Conservation (phyloP, 2,797 vertebrate genomes). For the Rachycentron canadum region DNA sequence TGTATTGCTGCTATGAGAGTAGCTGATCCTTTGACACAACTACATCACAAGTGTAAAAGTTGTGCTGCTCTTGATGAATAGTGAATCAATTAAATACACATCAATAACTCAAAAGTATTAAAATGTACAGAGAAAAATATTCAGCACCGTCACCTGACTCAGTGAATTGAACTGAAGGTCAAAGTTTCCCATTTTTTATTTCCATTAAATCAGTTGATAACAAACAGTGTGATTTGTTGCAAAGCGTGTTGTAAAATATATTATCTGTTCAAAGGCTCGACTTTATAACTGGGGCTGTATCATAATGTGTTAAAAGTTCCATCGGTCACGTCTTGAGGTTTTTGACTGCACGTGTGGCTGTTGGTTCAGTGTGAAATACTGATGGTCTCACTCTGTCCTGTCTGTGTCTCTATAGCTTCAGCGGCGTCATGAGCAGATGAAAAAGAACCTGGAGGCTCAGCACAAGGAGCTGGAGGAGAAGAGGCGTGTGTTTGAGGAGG, state of each 20-base stretch:
- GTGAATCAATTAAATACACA: too few species aligned
- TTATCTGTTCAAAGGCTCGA: not conserved
- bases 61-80: not conserved
- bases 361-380: not conserved
- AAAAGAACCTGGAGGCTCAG: slow-evolving; percentile 98
- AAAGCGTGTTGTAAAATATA: too few species aligned
- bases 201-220: not conserved
- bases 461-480: slow-evolving; percentile 97
- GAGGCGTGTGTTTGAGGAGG: slow-evolving; percentile 95
- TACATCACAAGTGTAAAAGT: not conserved
- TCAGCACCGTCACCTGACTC: not conserved
- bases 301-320: not conserved
- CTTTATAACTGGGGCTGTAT: too few species aligned
- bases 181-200: not conserved
- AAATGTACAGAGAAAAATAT: too few species aligned
- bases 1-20: not conserved
- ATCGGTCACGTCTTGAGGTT: not conserved
- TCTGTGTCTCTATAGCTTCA: slow-evolving; percentile 86
- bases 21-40: not conserved
- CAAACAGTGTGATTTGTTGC: too few species aligned
- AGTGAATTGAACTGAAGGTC: too few species aligned
- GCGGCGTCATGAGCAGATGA: slow-evolving; percentile 98
- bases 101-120: too few species aligned
- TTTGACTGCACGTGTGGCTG: not conserved
- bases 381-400: not conserved